Base-by-base conservation (phyloP, 2,113 vertebrate genomes). In the Casuarius casuarius region DNA sequence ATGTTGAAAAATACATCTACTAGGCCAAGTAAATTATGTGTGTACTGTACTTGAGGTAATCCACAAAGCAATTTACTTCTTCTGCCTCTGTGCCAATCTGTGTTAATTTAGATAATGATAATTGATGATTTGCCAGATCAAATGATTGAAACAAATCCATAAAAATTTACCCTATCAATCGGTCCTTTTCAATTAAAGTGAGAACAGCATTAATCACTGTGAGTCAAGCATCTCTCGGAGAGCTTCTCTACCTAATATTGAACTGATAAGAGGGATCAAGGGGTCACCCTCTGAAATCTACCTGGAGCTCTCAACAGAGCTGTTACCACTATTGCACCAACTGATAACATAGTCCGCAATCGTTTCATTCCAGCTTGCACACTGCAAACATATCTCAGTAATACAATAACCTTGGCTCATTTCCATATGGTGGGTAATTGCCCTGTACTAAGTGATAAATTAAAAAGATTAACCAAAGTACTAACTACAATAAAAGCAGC, bases 381-480 rank as follows among this genome's bases (percentile, higher is more conserved):
- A 40, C 73, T 96, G 83, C 54, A 97, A 75, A 96, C 61, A 19
- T 46, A 92, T 95, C 70, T 89, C 61, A 87, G 75, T 76, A 92
- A 96, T 89, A 97, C 46, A 95, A 84, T 84, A 97, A 87, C 72
- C 38, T 56, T 94, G 68, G 76, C 77, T 95, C 65, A 95, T 96
- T 97, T 97, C 88, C 95, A 93, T 92, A 84, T 68, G 89, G 80
- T 83, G 77, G 78, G 76, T 89, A 98, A 97, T 95, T 97, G 87
- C 80, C 56, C 44, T 95, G 83, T 91, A 96, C 79, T 90, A 97
- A 96, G 91, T 11, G 96, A 98, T 97, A 97, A 98, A 97, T 98
- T 97, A 97, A 96, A 94, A 98, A 97, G 94, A 97, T 97, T 97
- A 97, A 97, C 89, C 92, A 80, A 80, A 96, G 73, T 95, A 96